Evolutionary conservation across 2,113 vertebrate genomes (phyloP).

Genomic region (Turnix velox): DNA sequence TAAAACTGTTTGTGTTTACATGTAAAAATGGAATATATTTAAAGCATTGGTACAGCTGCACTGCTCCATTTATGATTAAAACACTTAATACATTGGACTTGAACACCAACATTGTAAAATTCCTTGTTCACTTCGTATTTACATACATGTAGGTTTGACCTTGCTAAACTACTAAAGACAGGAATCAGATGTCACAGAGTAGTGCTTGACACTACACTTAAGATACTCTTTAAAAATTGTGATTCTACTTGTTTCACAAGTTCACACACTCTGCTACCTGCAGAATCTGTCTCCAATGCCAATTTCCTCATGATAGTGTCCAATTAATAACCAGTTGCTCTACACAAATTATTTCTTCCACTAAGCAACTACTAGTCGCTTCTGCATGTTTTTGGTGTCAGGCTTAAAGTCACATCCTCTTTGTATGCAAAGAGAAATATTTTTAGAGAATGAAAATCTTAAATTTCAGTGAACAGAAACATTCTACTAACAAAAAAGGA

Average conservation of each 20-base stretch:
- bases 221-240: background rate
- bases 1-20: background rate
- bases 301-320: background rate
- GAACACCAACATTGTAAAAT: constrained; percentile 23
- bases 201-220: background rate
- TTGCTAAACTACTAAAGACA: background rate
- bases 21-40: background rate
- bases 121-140: constrained; percentile 37
- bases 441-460: background rate
- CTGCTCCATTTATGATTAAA: constrained; percentile 23
- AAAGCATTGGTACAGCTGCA: constrained; percentile 34
- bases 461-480: background rate
- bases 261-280: background rate
- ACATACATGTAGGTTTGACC: constrained; percentile 10
- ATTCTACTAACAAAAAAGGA: background rate
- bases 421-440: background rate
- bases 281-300: background rate
- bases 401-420: background rate
- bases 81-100: background rate
- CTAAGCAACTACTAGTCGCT: background rate
- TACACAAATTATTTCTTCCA: background rate
- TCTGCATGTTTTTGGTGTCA: background rate
- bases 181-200: background rate
- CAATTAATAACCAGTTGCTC: background rate
- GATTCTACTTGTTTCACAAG: background rate